Evolutionary conservation across 2,888 invertebrate species (phyloP).

Genomic region (Tromatobia lineatoria): DNA sequence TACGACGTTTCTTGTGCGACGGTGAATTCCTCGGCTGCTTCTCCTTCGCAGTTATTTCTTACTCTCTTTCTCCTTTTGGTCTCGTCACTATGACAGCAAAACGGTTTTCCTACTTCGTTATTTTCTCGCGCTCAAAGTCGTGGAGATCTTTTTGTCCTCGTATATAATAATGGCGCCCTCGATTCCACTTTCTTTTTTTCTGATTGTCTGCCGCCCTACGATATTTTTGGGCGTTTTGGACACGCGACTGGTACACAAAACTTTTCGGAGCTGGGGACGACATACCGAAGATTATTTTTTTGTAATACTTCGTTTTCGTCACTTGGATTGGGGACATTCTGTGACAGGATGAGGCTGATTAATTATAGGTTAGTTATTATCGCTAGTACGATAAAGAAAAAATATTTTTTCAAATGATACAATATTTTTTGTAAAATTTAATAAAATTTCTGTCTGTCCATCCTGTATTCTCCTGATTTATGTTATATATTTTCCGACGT

Average conservation of each 20-base stretch:
- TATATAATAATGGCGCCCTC: slow-evolving; percentile 32
- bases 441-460: not conserved
- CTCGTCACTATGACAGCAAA: slow-evolving; percentile 24
- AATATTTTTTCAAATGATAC: not conserved
- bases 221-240: not conserved
- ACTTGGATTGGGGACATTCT: not conserved
- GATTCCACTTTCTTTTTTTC: slow-evolving; percentile 28
- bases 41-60: slow-evolving; percentile 28
- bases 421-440: too few species aligned
- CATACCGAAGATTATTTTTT: slow-evolving; percentile 8
- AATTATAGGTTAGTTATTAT: not conserved
- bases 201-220: slow-evolving; percentile 1
- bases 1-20: slow-evolving; percentile 86
- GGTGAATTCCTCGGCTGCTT: slow-evolving; percentile 71
- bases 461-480: not conserved
- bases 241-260: not conserved
- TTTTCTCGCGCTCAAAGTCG: slow-evolving; percentile 18
- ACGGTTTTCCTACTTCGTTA: slow-evolving; percentile 37
- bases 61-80: not conserved
- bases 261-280: not conserved
- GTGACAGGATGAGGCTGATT: slow-evolving; percentile 7
- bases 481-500: not conserved
- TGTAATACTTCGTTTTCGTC: not conserved
- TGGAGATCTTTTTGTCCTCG: slow-evolving; percentile 17
- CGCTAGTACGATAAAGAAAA: not conserved